Percentiles rank a stretch among this genome's conserved stretches.
Evolutionary conservation across 2,113 vertebrate genomes (phyloP).

Genomic region (Procapra przewalskii): DNA sequence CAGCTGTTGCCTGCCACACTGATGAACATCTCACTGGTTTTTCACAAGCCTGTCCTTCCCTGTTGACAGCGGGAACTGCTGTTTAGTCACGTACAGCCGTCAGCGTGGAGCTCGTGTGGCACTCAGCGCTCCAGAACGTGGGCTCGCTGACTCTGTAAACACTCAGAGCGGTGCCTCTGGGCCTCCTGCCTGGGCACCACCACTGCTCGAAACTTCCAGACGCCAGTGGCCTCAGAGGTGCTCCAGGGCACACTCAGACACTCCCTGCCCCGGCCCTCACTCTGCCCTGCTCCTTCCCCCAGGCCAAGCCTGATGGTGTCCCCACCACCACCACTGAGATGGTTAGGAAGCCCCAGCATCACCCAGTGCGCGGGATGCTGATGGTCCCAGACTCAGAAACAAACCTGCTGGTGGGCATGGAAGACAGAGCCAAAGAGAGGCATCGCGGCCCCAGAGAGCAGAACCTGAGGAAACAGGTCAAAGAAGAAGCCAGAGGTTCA

Average conservation of each 20-base stretch:
- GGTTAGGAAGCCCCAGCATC: conserved; percentile 72
- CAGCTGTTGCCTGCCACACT: neutral
- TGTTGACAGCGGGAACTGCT: neutral
- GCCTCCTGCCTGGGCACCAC: neutral
- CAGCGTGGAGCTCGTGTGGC: neutral
- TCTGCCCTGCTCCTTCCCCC: fast-evolving
- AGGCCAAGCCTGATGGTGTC: neutral
- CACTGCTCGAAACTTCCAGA: fast-evolving
- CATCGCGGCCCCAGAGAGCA: neutral
- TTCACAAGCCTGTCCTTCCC: neutral
- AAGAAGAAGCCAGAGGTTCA: neutral
- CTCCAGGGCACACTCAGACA: neutral
- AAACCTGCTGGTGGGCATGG: neutral
- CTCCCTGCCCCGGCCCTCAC: fast-evolving
- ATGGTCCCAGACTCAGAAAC: conserved; percentile 33
- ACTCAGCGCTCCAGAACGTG: fast-evolving
- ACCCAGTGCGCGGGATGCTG: conserved; percentile 70
- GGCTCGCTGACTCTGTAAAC: neutral
- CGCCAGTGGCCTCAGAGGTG: neutral
- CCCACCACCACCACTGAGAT: neutral
- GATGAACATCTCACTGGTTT: neutral
- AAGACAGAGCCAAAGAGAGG: neutral
- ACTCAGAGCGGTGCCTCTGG: neutral
- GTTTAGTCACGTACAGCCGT: neutral
- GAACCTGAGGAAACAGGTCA: neutral